These are phyloP conservation scores for Sminthurides bifidus DNA, from an alignment of 1,140 invertebrate genomes.

Conservation along the genomic window DNA sequence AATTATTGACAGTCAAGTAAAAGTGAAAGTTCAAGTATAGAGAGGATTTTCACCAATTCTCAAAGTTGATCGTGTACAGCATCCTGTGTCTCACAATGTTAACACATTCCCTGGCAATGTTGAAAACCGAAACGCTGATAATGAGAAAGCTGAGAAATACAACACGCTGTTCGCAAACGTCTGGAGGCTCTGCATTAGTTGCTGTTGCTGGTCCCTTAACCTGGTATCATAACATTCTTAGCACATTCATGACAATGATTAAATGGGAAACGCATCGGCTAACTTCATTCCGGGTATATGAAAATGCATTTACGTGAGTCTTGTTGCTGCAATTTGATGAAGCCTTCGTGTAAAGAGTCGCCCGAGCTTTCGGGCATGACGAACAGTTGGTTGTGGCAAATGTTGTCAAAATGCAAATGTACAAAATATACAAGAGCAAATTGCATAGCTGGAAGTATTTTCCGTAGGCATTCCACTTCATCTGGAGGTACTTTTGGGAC, in stretches of 20 bases:
- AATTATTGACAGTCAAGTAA: not conserved
- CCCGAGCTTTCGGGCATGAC: too few relatives aligned
- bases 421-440: conserved; percentile 59
- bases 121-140: conserved; percentile 54
- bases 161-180: conserved; percentile 55
- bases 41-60: conserved; percentile 38
- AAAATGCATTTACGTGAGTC: not conserved
- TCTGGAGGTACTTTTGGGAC: conserved; percentile 69
- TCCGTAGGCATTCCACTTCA: conserved; percentile 79
- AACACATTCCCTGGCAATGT: conserved; percentile 55
- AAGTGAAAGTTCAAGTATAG: not conserved
- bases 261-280: too few relatives aligned
- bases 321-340: not conserved
- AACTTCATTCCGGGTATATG: too few relatives aligned
- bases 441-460: conserved; percentile 70
- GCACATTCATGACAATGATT: too few relatives aligned
- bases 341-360: too few relatives aligned
- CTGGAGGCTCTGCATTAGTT: too few relatives aligned
- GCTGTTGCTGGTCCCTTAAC: too few relatives aligned
- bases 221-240: too few relatives aligned
- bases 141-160: conserved; percentile 42
- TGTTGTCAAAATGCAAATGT: conserved; percentile 44
- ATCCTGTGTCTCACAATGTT: conserved; percentile 64
- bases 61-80: conserved; percentile 58
- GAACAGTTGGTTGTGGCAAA: conserved; percentile 6